These are phyloP conservation scores for Phlogophora meticulosa DNA, from an alignment of 2,888 invertebrate species.

Conservation along the genomic window DNA sequence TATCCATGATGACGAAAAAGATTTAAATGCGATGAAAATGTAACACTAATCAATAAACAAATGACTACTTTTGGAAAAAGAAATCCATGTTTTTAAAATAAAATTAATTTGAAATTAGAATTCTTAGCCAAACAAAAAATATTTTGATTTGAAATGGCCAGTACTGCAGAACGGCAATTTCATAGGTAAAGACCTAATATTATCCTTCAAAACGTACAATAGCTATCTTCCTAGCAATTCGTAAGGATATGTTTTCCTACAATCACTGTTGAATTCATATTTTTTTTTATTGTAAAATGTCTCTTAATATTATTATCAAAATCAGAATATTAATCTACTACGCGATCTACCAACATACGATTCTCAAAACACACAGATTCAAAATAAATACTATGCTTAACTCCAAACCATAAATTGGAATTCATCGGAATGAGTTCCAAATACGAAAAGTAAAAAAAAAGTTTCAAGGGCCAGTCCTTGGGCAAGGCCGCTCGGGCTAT, in stretches of 20 bases:
- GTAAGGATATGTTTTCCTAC: background rate
- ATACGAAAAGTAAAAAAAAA: constrained; percentile 26
- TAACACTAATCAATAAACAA: too few species aligned
- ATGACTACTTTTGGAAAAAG: too few species aligned
- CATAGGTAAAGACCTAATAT: too few species aligned
- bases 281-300: background rate
- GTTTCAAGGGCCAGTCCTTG: constrained; percentile 63
- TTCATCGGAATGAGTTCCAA: constrained; percentile 29
- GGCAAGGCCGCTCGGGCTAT: constrained; percentile 70
- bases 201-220: background rate
- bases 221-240: background rate
- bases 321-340: constrained; percentile 11
- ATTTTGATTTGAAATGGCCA: too few species aligned
- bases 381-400: constrained; percentile 25
- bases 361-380: constrained; percentile 33
- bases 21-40: too few species aligned
- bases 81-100: too few species aligned
- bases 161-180: too few species aligned
- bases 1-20: too few species aligned
- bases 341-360: background rate
- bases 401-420: constrained; percentile 7
- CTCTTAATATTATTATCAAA: background rate
- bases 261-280: background rate
- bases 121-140: too few species aligned
- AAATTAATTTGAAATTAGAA: too few species aligned